phyloP scores from a whole-genome alignment of 2,797 vertebrate species.

The Falco peregrinus region DNA sequence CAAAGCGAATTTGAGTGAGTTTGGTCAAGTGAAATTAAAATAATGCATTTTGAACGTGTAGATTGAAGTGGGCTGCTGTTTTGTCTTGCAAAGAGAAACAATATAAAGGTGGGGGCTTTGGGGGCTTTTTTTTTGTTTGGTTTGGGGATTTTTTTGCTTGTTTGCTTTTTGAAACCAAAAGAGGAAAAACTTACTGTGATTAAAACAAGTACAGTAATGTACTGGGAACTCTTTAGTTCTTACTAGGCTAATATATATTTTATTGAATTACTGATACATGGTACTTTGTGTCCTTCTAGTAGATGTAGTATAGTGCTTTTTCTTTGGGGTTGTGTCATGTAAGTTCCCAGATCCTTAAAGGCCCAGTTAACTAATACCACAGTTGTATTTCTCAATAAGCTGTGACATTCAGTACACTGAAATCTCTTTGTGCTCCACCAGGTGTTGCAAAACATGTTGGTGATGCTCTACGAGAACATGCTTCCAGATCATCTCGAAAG shows the following conservation, averaged over 20 bases:
- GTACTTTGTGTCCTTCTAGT: not conserved
- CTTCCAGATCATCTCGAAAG: constrained; percentile 94
- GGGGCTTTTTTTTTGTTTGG: not conserved
- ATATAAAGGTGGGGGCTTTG: not conserved
- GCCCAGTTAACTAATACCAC: not conserved
- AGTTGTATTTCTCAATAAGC: not conserved
- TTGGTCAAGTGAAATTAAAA: not conserved
- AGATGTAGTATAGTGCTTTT: not conserved
- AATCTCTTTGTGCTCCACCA: constrained; percentile 39
- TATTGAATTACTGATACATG: not conserved
- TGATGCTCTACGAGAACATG: constrained; percentile 95
- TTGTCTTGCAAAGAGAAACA: not conserved
- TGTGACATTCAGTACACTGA: not conserved
- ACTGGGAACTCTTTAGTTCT: not conserved
- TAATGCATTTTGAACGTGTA: not conserved
- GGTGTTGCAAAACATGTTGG: constrained; percentile 98
- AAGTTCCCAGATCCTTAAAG: not conserved
- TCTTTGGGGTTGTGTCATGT: not conserved
- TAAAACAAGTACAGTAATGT: not conserved
- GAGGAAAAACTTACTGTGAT: not conserved
- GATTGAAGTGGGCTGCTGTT: not conserved
- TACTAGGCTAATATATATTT: not conserved
- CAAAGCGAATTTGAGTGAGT: not conserved
- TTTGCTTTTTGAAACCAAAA: not conserved
- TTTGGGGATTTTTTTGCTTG: not conserved